These are phyloP conservation scores for Geotrupes spiniger DNA, from an alignment of 2,888 invertebrate genomes.

Conservation along the genomic window DNA sequence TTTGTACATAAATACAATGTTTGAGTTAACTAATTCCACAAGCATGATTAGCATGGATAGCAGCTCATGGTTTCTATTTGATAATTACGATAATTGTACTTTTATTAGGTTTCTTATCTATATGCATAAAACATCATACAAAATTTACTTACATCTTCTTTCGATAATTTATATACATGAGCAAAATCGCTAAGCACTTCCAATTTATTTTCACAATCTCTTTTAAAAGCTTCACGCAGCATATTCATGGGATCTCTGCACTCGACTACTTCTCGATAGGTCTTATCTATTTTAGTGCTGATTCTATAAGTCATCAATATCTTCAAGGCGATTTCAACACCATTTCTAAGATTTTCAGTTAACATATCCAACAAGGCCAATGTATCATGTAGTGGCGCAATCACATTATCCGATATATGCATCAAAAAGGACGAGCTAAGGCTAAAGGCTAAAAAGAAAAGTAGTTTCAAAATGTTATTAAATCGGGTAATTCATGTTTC, in stretches of 20 bases:
- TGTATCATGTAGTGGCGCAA: slow-evolving; percentile 40
- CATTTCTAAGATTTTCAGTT: slow-evolving; percentile 54
- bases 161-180: slow-evolving; percentile 55
- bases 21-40: too few species aligned
- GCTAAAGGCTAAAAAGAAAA: slow-evolving; percentile 15
- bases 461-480: too few species aligned
- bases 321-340: slow-evolving; percentile 54
- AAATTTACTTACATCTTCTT: slow-evolving; percentile 45
- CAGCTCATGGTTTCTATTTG: too few species aligned
- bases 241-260: slow-evolving; percentile 54
- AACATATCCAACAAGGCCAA: slow-evolving; percentile 50
- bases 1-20: too few species aligned
- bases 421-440: slow-evolving; percentile 28
- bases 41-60: too few species aligned
- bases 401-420: slow-evolving; percentile 24
- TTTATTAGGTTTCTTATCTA: too few species aligned
- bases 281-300: slow-evolving; percentile 56
- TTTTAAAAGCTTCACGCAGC: slow-evolving; percentile 54
- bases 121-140: too few species aligned
- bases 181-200: slow-evolving; percentile 61
- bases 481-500: too few species aligned
- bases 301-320: slow-evolving; percentile 58
- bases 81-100: too few species aligned
- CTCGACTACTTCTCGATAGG: slow-evolving; percentile 55
- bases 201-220: slow-evolving; percentile 56